A percentile compares a stretch with the other conserved stretches of the same genome.
phyloP scores from a whole-genome alignment of 2,113 vertebrate species.

The Marmota monax region DNA sequence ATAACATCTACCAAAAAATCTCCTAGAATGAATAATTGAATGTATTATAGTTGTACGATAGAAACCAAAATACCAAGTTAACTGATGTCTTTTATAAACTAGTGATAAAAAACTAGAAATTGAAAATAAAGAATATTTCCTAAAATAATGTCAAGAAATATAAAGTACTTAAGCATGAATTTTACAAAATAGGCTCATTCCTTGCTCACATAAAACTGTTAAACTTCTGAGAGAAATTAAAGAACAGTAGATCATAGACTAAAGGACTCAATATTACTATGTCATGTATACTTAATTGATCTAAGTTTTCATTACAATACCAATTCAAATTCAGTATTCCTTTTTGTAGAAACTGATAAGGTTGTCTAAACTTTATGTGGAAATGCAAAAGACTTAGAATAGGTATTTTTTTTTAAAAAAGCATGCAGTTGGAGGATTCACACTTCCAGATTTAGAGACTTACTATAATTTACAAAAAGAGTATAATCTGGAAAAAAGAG shows the following conservation, averaged over 20 bases:
- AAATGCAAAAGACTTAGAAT: neutral
- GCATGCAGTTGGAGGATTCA: neutral
- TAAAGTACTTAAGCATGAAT: neutral
- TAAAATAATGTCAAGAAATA: neutral
- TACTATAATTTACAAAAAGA: neutral
- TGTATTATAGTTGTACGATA: neutral
- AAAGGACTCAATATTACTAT: neutral
- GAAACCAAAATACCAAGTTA: neutral
- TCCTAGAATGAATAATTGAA: neutral
- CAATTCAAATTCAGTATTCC: neutral
- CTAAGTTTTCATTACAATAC: neutral
- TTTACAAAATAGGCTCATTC: neutral
- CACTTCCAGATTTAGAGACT: neutral
- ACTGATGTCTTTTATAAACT: neutral
- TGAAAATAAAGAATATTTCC: neutral
- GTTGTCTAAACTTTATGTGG: neutral
- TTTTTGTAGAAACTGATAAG: neutral
- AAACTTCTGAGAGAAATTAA: slow-evolving; percentile 21
- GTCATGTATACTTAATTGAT: neutral
- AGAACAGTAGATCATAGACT: neutral
- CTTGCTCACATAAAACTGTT: neutral
- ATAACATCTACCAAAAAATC: neutral
- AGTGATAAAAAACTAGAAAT: neutral
- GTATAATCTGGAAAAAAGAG: neutral
- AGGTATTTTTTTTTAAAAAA: neutral